A percentile compares a stretch with the other conserved stretches of the same genome.
Evolutionary conservation across 2,888 invertebrate genomes (phyloP).

Genomic region (Caenorhabditis angaria): DNA sequence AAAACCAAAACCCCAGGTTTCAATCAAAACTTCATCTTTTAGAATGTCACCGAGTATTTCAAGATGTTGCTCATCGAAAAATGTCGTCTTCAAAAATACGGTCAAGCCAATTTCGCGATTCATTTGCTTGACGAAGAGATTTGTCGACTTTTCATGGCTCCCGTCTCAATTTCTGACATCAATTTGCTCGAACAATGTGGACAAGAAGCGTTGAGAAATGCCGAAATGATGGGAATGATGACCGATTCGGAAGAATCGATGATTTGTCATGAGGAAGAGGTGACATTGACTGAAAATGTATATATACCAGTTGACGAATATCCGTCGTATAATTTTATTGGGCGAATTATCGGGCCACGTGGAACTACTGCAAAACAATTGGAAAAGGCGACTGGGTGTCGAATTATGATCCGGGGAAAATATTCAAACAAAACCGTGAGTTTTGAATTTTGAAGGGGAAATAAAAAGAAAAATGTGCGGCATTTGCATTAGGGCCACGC

Average conservation of each 20-base stretch:
- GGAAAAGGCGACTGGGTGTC: constrained; percentile 99
- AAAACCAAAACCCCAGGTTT: constrained; percentile 15
- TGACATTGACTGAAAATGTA: constrained; percentile 95
- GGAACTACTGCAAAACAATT: constrained; percentile 99
- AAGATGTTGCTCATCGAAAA: constrained; percentile 30
- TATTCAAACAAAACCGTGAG: constrained; percentile 34
- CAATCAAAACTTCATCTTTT: background rate
- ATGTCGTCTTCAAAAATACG: constrained; percentile 22
- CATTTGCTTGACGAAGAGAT: constrained; percentile 43
- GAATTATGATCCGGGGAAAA: constrained; percentile 84
- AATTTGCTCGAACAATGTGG: constrained; percentile 29
- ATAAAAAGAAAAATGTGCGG: background rate
- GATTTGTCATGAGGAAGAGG: constrained; percentile 74
- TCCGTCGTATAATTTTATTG: constrained; percentile 99
- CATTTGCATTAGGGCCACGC: too few relatives aligned
- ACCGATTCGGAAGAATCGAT: constrained; percentile 39
- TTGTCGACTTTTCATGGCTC: constrained; percentile 36
- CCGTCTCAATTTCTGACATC: constrained; percentile 23
- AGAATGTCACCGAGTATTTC: constrained; percentile 24
- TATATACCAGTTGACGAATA: constrained; percentile 99
- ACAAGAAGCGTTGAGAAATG: constrained; percentile 14
- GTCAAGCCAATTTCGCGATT: constrained; percentile 25
- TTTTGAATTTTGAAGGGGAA: background rate
- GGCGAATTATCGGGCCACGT: constrained; percentile 96
- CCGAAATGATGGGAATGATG: constrained; percentile 3